Conservation (phyloP, 2,113 vertebrate genomes). For the Chionodraco myersi region DNA sequence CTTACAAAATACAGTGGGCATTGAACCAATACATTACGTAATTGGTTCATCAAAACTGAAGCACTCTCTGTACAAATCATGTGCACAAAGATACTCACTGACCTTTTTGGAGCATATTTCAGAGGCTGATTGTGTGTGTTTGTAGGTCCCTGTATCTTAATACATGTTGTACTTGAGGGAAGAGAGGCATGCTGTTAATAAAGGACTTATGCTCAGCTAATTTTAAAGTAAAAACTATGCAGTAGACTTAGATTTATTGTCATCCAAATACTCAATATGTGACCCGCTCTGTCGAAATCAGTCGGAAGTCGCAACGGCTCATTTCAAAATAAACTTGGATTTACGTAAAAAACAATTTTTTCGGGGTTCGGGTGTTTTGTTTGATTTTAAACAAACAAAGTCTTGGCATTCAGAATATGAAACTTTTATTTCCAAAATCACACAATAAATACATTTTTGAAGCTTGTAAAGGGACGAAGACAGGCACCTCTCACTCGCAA, state of each 20-base stretch:
- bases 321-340: too few relatives aligned
- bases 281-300: too few relatives aligned
- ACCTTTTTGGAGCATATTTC: neutral
- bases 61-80: neutral
- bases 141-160: neutral
- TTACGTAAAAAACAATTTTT: too few relatives aligned
- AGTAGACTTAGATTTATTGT: neutral
- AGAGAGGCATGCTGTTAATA: neutral
- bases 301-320: too few relatives aligned
- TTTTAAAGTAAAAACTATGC: neutral
- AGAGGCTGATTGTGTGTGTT: neutral
- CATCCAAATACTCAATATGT: neutral
- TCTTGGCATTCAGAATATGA: too few relatives aligned
- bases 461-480: too few relatives aligned
- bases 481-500: too few relatives aligned
- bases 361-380: too few relatives aligned
- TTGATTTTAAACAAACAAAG: too few relatives aligned
- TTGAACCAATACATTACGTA: neutral
- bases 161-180: neutral
- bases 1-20: neutral
- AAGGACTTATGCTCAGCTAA: neutral
- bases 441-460: too few relatives aligned
- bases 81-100: neutral
- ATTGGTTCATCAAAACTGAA: slow-evolving; percentile 12
- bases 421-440: too few relatives aligned